Evolutionary conservation across 2,888 invertebrate genomes (phyloP), one percentile per base, ranked within the genome.

Genomic region (Drosophila kuntzei): DNA sequence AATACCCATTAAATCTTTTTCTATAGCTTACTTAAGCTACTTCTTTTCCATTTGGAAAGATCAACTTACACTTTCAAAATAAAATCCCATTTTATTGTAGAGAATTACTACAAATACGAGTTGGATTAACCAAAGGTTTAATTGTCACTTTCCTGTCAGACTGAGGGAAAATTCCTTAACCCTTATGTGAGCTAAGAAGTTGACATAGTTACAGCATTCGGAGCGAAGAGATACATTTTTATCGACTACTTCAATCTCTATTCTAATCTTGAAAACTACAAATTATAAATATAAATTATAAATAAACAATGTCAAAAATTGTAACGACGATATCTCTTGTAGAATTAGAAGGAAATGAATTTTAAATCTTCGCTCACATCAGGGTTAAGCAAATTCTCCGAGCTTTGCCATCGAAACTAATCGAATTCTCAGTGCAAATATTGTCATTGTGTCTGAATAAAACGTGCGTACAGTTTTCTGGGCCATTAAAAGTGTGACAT

Each of bases 401-500:
- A 9, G 41, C n/a, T n/a, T n/a, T 11, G 39, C 41, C 43, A 44
- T 55, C 54, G 43, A 36, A 46, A 57, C 44, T 22, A 57, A 67
- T 67, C 54, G 69, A 58, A 62, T 58, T 62, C 27, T 14, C 50
- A 9, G 11, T 29, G 25, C 32, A 61, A 51, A 51, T 65, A 65
- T 62, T 75, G 51, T 39, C 54, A 63, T 54, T 63, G 37, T 44
- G 22, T 41, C 14, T 53, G 50, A 9, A 34, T 46, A 49, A 63
- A 44, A 59, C 43, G 50, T 60, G 37, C 39, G 22, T 32, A 12
- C 32, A 49, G 44, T 46, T 62, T 58, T 66, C 51, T 49, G 37
- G 65, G 14, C 58, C 67, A 75, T 75, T 76, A 71, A 71, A 7
- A 43, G 39, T 22, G 25, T n/a, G 44, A 25, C 54, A 54, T 41